Base-by-base conservation (phyloP, 2,797 vertebrate species). In the Schizopygopsis pylzovi region DNA sequence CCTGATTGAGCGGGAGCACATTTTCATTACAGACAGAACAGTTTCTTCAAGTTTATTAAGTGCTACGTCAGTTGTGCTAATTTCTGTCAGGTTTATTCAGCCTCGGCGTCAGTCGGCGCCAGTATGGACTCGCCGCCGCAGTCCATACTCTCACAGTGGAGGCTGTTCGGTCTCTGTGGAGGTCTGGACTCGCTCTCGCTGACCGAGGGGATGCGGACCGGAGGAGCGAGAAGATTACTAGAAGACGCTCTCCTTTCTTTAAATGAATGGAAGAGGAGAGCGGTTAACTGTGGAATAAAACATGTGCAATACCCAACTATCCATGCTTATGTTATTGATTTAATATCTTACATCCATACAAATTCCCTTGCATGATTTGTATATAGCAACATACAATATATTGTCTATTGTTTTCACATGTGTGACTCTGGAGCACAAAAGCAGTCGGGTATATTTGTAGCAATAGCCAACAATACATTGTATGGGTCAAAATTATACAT, bases 231-330 rank as follows among this genome's bases (percentile, higher is more conserved):
- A 22, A 90, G 90, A 6, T 80, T 49, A 25, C 94, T 93, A 28
- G 67, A 10, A 0, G 93, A 90, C 0, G 89, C 89, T 22, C 94
- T 93, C 82, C 96, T 96, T 39, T 96, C 96, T 96, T 54, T 37
- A 75, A 56, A 37, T 22, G 3, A 25, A 52, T 28, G 65, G 4
- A 16, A 47, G 11, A 80, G 18, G 45, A 45, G 3, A 22, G 15
- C 56, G n/a, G 56, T 56, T 56, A 56, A 56, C 1, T 54, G 52
- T 9, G 52, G 6, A 56, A 22, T 56, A 54, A 54, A 54, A 54
- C 18, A 3, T 3, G 18, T 5, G 47, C 6, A 22, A 8, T 54
- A 54, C 52, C 2, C 6, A 54, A 22, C 52, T 54, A 54, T 20
- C 2, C 52, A 54, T 12, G 3, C 45, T 47, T 47, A 13, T 18